A percentile compares a stretch with the other conserved stretches of the same genome.
phyloP scores from a whole-genome alignment of 2,888 invertebrate species.

The Tetramorium bicarinatum region DNA sequence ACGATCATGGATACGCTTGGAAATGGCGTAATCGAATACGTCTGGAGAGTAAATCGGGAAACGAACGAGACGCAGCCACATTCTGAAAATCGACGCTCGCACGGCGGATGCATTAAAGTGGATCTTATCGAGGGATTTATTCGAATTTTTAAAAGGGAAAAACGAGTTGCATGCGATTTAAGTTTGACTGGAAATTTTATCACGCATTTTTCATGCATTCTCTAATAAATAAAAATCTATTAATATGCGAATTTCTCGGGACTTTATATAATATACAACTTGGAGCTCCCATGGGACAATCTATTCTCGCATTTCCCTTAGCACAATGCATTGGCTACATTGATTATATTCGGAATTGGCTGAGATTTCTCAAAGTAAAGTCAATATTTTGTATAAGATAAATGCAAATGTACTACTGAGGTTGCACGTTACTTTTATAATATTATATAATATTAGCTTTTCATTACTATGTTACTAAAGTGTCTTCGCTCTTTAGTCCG shows the following conservation, averaged over 20 bases:
- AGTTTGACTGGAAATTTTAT: neutral
- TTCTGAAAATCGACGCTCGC: neutral
- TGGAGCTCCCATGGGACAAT: neutral
- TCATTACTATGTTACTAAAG: too few relatives aligned
- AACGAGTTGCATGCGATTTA: neutral
- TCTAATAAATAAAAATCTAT: neutral
- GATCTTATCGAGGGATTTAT: neutral
- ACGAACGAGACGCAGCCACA: neutral
- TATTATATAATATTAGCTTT: too few relatives aligned
- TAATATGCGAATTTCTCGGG: neutral
- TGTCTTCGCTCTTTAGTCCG: constrained; percentile 9
- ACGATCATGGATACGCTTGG: neutral
- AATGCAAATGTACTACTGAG: too few relatives aligned
- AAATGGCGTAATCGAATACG: neutral
- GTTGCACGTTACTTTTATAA: too few relatives aligned
- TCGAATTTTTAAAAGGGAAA: neutral
- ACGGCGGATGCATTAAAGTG: too few relatives aligned
- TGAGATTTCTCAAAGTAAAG: too few relatives aligned
- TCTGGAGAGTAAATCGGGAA: neutral
- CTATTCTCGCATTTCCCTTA: neutral
- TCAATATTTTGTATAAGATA: too few relatives aligned
- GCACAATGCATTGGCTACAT: too few relatives aligned
- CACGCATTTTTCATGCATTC: neutral
- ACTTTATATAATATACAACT: neutral
- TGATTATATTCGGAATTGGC: too few relatives aligned